Percentiles rank a stretch among this genome's conserved stretches.
phyloP scores from a whole-genome alignment of 2,888 invertebrate genomes.

The Yponomeuta plumbellus region DNA sequence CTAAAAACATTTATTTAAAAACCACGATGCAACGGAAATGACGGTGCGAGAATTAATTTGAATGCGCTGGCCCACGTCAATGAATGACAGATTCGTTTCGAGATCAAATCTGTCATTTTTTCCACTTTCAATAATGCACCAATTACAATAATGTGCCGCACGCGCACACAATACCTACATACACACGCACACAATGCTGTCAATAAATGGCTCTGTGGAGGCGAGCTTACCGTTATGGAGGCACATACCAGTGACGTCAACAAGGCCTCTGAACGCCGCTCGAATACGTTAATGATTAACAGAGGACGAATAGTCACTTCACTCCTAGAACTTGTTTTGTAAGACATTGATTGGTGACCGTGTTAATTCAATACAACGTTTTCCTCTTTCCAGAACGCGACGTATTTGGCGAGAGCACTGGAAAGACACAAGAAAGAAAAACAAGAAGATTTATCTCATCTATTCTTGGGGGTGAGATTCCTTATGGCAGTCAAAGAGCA shows the following conservation, averaged over 20 bases:
- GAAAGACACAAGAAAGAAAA: conserved; percentile 47
- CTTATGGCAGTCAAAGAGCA: conserved; percentile 85
- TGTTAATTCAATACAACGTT: conserved; percentile 15
- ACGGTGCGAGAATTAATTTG: conserved; percentile 27
- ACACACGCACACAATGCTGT: conserved; percentile 12
- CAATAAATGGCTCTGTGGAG: conserved; percentile 38
- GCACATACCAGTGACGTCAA: conserved; percentile 75
- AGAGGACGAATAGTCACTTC: conserved; percentile 41
- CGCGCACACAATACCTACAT: conserved; percentile 36
- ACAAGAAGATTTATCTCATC: conserved; percentile 84
- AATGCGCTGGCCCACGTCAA: conserved; percentile 29
- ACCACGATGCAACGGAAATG: conserved; percentile 30
- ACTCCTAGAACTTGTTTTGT: conserved; percentile 26
- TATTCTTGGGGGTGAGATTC: conserved; percentile 87
- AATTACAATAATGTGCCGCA: conserved; percentile 54
- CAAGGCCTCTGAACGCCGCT: conserved; percentile 59
- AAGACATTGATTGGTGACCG: neutral
- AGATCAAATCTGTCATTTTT: conserved; percentile 59
- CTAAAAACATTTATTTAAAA: neutral
- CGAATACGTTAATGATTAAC: conserved; percentile 60
- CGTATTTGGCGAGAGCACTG: conserved; percentile 65
- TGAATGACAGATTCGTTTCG: conserved; percentile 53
- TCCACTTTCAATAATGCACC: conserved; percentile 45
- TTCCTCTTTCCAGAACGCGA: conserved; percentile 68
- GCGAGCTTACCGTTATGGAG: conserved; percentile 75